A percentile compares a stretch with the other conserved stretches of the same genome.
Evolutionary conservation across 2,888 invertebrate genomes (phyloP).

Genomic region (Apodemia duryi): DNA sequence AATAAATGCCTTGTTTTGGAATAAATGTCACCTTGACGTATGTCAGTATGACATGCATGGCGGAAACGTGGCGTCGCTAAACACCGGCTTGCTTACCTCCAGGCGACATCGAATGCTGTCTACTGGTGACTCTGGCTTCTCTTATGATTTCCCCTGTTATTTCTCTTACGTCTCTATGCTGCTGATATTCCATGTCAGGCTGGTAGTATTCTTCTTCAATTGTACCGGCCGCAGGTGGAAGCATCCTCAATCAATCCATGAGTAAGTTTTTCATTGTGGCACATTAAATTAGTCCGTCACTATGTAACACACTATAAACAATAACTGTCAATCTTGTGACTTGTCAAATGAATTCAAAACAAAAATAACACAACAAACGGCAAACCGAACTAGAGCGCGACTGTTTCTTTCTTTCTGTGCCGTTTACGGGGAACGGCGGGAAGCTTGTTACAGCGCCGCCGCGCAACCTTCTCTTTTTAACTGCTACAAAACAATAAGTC

Average conservation of each 20-base stretch:
- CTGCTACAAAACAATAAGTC: slow-evolving; percentile 33
- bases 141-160: slow-evolving; percentile 69
- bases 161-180: slow-evolving; percentile 69
- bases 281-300: slow-evolving; percentile 22
- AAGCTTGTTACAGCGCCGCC: slow-evolving; percentile 68
- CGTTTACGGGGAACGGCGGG: slow-evolving; percentile 64
- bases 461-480: slow-evolving; percentile 52
- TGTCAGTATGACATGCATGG: slow-evolving; percentile 79
- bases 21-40: slow-evolving; percentile 77
- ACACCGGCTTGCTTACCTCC: slow-evolving; percentile 60
- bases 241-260: slow-evolving; percentile 74
- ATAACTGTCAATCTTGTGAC: slow-evolving; percentile 26
- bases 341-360: slow-evolving; percentile 39
- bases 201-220: slow-evolving; percentile 70
- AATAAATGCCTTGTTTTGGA: slow-evolving; percentile 64
- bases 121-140: slow-evolving; percentile 63
- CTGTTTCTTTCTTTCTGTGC: slow-evolving; percentile 49
- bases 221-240: slow-evolving; percentile 75
- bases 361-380: slow-evolving; percentile 50
- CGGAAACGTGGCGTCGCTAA: slow-evolving; percentile 76
- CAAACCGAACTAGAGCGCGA: slow-evolving; percentile 65
- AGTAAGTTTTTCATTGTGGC: slow-evolving; percentile 37
- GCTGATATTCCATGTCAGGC: slow-evolving; percentile 72
- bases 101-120: slow-evolving; percentile 69
- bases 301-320: slow-evolving; percentile 21